Evolutionary conservation across 1,140 invertebrate genomes (phyloP), one percentile per base, ranked within the genome.

Genomic region (Drosophila lowei): DNA sequence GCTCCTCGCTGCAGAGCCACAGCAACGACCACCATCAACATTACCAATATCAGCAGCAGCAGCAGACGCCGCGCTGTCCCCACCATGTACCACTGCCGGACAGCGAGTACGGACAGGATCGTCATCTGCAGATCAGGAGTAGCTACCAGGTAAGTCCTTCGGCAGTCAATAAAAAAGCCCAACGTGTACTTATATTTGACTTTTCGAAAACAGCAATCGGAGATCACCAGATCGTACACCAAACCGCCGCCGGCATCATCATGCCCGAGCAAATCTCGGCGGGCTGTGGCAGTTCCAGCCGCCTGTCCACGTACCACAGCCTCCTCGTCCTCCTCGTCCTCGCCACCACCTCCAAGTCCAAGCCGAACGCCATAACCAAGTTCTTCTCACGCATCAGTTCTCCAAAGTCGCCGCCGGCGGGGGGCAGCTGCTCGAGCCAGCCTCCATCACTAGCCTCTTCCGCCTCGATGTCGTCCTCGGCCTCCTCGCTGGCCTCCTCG

Each of bases 51-150:
- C 85, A 90, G 65, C 90, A 90, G 49, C 90, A 90, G 41, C 90
- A 90, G 57, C 80, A 93, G 81, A 90, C 92, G 54, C 92, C 93
- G 61, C 93, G 93, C 66, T 92, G 93, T 76, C 93, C 93, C 65
- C 93, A 93, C 72, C 93, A 93, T 90, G 93, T 94, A 91, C 92
- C 92, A 89, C 91, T 94, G 88, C 93, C 93, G 54, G 93, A 94
- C 90, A 93, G 93, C 85, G 93, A 94, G 88, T 93, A 92, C 84
- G 93, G 93, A 43, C 93, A 92, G 76, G 93, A 93, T 91, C 92
- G 93, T 56, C 92, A 93, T 79, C 90, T 93, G 71, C 93, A 93
- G 78, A 79, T 93, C 88, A 92, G 93, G 90, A 93, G 92, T 86
- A 92, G 92, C 91, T 93, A 93, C 92, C 93, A 93, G 93, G 93